phyloP scores from a whole-genome alignment of 2,888 invertebrate genomes.

The Ophion obscuratus region DNA sequence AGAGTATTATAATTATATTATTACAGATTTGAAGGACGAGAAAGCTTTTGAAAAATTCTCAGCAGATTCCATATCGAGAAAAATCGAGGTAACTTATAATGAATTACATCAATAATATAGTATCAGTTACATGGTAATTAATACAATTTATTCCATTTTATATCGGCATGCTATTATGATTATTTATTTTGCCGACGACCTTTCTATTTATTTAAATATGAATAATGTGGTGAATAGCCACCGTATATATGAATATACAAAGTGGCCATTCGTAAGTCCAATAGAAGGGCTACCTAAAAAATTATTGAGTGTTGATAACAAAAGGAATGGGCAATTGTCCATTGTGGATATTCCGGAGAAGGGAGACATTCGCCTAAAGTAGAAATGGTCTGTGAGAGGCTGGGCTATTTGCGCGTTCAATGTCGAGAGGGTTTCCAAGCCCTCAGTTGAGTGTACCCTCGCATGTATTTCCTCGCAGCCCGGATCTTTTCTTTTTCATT shows the following conservation, averaged over 20 bases:
- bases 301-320: background rate
- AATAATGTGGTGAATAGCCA: background rate
- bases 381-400: constrained; percentile 58
- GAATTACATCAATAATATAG: background rate
- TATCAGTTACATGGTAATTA: background rate
- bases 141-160: background rate
- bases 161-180: background rate
- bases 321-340: background rate
- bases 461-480: background rate
- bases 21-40: too few species aligned
- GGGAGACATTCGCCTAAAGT: background rate
- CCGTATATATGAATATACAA: background rate
- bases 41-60: too few species aligned
- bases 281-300: background rate
- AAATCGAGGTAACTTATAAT: background rate
- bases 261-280: background rate
- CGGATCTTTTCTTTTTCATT: constrained; percentile 3
- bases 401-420: constrained; percentile 78
- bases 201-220: background rate
- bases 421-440: constrained; percentile 75
- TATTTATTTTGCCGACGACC: background rate
- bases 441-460: constrained; percentile 33
- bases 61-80: background rate
- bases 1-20: too few species aligned
- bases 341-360: background rate